These are phyloP conservation scores for Acanthurus tractus DNA, from an alignment of 2,797 vertebrate species.

Conservation along the genomic window DNA sequence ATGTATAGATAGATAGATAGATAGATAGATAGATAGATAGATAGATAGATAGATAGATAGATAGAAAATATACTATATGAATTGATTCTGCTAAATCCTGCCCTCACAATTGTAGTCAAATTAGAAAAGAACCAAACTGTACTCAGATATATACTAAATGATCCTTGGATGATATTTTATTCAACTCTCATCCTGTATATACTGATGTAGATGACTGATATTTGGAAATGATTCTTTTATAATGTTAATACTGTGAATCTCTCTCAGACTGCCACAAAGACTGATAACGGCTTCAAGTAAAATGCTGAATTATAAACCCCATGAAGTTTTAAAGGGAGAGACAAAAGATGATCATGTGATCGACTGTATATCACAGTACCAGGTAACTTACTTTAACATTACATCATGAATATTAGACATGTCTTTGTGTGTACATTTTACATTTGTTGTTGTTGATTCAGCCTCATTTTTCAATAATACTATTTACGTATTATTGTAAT, in stretches of 20 bases:
- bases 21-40: too few relatives aligned
- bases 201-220: not conserved
- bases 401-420: not conserved
- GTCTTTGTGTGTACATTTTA: not conserved
- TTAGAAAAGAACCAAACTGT: not conserved
- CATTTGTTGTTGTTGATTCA: not conserved
- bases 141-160: not conserved
- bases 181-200: not conserved
- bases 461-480: not conserved
- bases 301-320: not conserved
- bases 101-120: too few relatives aligned
- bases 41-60: too few relatives aligned
- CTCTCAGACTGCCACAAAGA: not conserved
- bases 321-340: not conserved
- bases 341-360: not conserved
- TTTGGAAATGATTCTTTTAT: not conserved
- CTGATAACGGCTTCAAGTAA: not conserved
- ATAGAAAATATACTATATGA: not conserved
- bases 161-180: too few relatives aligned
- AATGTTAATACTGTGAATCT: not conserved
- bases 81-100: not conserved
- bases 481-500: not conserved
- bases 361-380: not conserved
- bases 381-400: not conserved
- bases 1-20: too few relatives aligned